Percentiles rank a stretch among this genome's conserved stretches.
phyloP scores from a whole-genome alignment of 2,797 vertebrate species.

The Vespertilio murinus region DNA sequence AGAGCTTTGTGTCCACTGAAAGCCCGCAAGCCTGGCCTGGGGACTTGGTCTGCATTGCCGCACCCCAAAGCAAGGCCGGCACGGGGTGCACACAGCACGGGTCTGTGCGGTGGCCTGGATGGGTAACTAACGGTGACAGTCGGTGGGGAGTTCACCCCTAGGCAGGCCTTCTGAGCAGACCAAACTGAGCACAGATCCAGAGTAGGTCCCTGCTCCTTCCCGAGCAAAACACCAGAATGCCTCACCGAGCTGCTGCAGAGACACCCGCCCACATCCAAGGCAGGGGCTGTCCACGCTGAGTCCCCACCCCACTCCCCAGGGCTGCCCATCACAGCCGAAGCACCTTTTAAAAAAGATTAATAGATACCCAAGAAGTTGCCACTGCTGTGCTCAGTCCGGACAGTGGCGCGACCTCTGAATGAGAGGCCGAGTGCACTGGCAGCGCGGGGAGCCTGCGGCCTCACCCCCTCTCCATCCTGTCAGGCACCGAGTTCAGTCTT shows the following conservation, averaged over 20 bases:
- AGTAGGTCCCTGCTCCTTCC: neutral
- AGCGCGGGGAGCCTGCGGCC: slow-evolving; percentile 45
- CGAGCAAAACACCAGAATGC: neutral
- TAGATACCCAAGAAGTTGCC: neutral
- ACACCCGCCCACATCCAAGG: neutral
- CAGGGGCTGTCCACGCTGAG: neutral
- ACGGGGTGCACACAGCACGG: accelerated
- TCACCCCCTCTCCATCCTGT: slow-evolving; percentile 66
- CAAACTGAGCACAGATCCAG: accelerated
- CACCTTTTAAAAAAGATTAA: neutral
- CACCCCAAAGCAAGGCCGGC: neutral
- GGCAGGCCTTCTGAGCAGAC: neutral
- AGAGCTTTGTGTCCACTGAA: neutral
- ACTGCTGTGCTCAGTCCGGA: neutral
- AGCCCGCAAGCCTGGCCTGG: neutral
- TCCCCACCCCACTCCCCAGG: neutral
- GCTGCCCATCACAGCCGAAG: neutral
- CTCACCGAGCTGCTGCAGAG: neutral
- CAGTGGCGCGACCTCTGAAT: neutral
- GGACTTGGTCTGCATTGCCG: neutral
- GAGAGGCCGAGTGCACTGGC: slow-evolving; percentile 40
- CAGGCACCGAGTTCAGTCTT: slow-evolving; percentile 73
- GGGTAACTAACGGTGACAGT: neutral
- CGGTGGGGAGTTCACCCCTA: neutral
- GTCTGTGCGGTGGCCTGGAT: neutral